A percentile compares a stretch with the other conserved stretches of the same genome.
phyloP scores from a whole-genome alignment of 64 coral and sea anemone genomes.

The Stylophora pistillata region DNA sequence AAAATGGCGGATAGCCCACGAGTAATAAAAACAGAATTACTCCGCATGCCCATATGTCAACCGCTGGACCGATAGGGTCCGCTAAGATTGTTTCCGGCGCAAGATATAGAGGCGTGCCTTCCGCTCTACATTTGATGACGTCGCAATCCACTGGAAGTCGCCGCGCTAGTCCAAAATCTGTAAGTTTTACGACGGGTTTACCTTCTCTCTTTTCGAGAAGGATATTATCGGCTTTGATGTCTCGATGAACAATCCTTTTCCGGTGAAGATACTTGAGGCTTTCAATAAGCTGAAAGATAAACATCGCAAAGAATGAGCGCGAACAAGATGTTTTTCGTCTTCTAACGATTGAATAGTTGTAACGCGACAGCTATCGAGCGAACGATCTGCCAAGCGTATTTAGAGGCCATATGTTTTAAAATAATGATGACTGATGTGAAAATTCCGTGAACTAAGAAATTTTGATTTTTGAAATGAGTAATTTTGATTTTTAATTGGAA shows the following conservation, averaged over 20 bases:
- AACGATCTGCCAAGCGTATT: too few species aligned
- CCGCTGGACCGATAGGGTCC: conserved; percentile 21
- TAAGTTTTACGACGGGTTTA: conserved; percentile 20
- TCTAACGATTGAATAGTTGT: background rate
- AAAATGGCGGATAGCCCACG: conserved; percentile 40
- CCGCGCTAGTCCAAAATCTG: conserved; percentile 38
- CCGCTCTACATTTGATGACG: conserved; percentile 2
- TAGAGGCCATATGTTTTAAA: too few species aligned
- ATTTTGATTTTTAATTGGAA: too few species aligned
- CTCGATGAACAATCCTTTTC: conserved; percentile 74
- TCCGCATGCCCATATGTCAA: conserved; percentile 52
- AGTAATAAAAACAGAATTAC: conserved; percentile 31
- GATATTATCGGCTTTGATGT: conserved; percentile 88
- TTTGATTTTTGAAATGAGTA: too few species aligned
- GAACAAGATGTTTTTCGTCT: too few species aligned
- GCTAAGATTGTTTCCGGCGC: conserved; percentile 42
- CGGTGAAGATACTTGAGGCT: conserved; percentile 77
- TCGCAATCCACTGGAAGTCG: conserved; percentile 8
- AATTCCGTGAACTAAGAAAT: too few species aligned
- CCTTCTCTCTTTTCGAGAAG: conserved; percentile 43
- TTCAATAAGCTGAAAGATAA: conserved; percentile 54
- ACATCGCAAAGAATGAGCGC: too few species aligned
- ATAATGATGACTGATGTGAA: too few species aligned
- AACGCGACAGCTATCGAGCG: background rate
- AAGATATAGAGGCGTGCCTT: conserved; percentile 30